Percentiles rank a stretch among this genome's conserved stretches.
Conservation (phyloP, 1,140 invertebrate genomes). For the Bombus turneri region DNA sequence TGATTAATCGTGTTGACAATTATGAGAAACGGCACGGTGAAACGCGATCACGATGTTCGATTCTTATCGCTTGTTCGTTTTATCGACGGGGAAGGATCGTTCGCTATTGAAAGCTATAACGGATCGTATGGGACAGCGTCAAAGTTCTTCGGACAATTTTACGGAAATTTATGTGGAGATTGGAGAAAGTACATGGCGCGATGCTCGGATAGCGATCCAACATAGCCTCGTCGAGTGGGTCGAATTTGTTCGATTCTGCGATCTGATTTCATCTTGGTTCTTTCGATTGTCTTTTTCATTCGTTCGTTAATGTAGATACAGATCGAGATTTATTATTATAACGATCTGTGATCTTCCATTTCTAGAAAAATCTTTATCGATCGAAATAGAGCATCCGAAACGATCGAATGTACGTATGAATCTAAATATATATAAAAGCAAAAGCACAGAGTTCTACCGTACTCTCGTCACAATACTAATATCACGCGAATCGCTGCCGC, state of each 20-base stretch:
- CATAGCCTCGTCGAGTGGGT: background rate
- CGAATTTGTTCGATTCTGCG: background rate
- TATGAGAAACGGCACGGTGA: slow-evolving; percentile 28
- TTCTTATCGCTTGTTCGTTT: background rate
- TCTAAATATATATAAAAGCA: too few species aligned
- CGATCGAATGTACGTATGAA: too few species aligned
- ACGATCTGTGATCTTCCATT: too few species aligned
- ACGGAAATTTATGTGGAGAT: background rate
- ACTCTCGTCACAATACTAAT: too few species aligned
- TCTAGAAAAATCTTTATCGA: too few species aligned
- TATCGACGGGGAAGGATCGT: background rate
- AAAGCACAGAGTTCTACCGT: too few species aligned
- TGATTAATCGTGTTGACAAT: slow-evolving; percentile 51
- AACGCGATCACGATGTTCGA: background rate
- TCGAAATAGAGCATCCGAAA: too few species aligned
- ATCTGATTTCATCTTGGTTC: too few species aligned
- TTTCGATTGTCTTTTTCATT: too few species aligned
- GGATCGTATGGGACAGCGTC: background rate
- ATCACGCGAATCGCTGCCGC: too few species aligned
- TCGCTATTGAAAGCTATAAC: background rate
- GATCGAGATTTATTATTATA: too few species aligned
- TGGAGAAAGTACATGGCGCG: background rate
- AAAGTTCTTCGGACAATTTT: background rate
- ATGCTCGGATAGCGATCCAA: background rate
- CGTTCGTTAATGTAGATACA: too few species aligned